phyloP scores from a whole-genome alignment of 1,140 invertebrate species.

The Drosophila ogumai region DNA sequence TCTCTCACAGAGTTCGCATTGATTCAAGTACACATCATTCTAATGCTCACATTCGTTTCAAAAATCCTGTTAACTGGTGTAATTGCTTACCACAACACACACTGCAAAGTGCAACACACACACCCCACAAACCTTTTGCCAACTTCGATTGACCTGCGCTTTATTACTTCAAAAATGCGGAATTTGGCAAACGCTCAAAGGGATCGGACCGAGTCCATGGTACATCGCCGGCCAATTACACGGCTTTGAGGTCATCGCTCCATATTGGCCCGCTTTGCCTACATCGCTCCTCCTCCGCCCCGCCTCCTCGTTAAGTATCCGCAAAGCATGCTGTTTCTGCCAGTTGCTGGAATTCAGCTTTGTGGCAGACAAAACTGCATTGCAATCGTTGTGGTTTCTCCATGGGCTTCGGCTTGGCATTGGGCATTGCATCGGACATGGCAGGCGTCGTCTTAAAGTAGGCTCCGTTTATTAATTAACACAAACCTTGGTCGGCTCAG shows the following conservation, averaged over 20 bases:
- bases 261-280: conserved; percentile 2
- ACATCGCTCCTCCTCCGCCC: conserved; percentile 5
- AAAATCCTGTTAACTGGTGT: conserved; percentile 19
- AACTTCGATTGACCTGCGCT: conserved; percentile 13
- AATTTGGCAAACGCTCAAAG: conserved; percentile 65
- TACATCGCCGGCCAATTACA: conserved; percentile 29
- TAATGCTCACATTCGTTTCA: background rate
- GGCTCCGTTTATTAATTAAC: conserved; percentile 70
- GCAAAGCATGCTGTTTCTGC: conserved; percentile 52
- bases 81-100: conserved; percentile 15
- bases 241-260: conserved; percentile 11
- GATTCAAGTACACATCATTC: background rate
- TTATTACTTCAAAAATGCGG: conserved; percentile 72
- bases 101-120: background rate
- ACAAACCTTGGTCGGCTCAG: background rate
- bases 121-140: background rate
- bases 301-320: conserved; percentile 53
- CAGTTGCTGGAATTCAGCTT: conserved; percentile 39
- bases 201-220: conserved; percentile 27
- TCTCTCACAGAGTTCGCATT: background rate
- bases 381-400: conserved; percentile 56
- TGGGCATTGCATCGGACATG: conserved; percentile 20
- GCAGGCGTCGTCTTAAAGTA: conserved; percentile 53
- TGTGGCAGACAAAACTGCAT: conserved; percentile 54
- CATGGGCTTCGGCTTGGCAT: conserved; percentile 19